Evolutionary conservation across 2,113 vertebrate genomes (phyloP).

Genomic region (Gadus chalcogrammus): DNA sequence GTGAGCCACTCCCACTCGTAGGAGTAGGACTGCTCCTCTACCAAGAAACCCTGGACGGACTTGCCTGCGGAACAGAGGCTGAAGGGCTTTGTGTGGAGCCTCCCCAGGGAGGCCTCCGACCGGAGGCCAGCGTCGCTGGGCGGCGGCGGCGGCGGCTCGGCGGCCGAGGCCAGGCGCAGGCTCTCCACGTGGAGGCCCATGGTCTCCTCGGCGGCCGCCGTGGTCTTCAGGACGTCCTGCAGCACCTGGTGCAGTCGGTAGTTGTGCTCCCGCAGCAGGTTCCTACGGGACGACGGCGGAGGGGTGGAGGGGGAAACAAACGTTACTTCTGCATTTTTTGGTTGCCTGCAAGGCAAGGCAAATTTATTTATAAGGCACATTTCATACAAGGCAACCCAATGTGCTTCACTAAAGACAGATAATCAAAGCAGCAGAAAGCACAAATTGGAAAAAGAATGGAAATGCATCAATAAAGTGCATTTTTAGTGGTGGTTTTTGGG

Average conservation of each 20-base stretch:
- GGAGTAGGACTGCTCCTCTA: background rate
- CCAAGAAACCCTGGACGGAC: conserved; percentile 4
- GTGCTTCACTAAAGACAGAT: too few relatives aligned
- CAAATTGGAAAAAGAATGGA: too few relatives aligned
- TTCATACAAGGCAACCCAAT: too few relatives aligned
- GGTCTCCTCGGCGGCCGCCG: conserved; percentile 87
- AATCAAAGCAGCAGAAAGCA: too few relatives aligned
- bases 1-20: background rate
- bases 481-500: too few relatives aligned
- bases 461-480: too few relatives aligned
- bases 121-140: conserved; percentile 30
- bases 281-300: conserved; percentile 50
- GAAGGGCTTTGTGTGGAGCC: conserved; percentile 53
- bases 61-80: conserved; percentile 43
- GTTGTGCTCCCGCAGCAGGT: conserved; percentile 77
- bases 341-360: background rate
- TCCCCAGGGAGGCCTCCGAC: conserved; percentile 55
- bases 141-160: conserved; percentile 44
- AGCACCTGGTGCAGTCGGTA: conserved; percentile 83
- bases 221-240: conserved; percentile 88
- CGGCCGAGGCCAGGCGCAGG: conserved; percentile 72
- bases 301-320: background rate
- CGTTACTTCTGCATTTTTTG: background rate
- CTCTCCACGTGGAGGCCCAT: conserved; percentile 84
- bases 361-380: too few relatives aligned